Evolutionary conservation across 2,888 invertebrate species (phyloP).

Genomic region (Rhodophaea formosa): DNA sequence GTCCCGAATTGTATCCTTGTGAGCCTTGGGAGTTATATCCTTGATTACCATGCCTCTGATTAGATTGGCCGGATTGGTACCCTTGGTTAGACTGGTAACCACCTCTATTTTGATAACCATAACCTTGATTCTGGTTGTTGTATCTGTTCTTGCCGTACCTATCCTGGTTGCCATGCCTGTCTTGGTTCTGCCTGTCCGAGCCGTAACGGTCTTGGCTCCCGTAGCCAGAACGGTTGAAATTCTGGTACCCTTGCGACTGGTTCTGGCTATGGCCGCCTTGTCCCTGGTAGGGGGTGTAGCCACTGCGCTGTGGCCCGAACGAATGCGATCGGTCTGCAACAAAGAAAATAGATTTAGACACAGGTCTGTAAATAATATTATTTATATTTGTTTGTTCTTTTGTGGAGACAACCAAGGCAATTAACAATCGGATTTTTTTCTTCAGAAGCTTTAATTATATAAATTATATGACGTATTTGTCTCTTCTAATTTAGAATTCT

Average conservation of each 20-base stretch:
- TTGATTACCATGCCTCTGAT: conserved; percentile 28
- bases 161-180: conserved; percentile 29
- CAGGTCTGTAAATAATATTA: too few species aligned
- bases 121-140: conserved; percentile 28
- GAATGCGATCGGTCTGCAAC: conserved; percentile 67
- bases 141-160: conserved; percentile 27
- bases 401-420: too few species aligned
- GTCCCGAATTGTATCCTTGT: conserved; percentile 16
- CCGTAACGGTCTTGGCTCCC: conserved; percentile 28
- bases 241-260: conserved; percentile 24
- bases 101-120: conserved; percentile 25
- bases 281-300: conserved; percentile 49
- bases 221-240: conserved; percentile 26
- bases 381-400: too few species aligned
- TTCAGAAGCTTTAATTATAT: too few species aligned
- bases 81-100: conserved; percentile 22
- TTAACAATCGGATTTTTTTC: too few species aligned
- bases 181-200: conserved; percentile 28
- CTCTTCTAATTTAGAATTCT: too few species aligned
- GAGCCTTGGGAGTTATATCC: conserved; percentile 16
- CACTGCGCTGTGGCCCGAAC: conserved; percentile 62
- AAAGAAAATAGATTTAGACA: conserved; percentile 30
- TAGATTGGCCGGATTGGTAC: neutral
- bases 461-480: too few species aligned
- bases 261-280: conserved; percentile 25